Evolutionary conservation across 2,113 vertebrate species (phyloP).

Genomic region (Ictalurus furcatus): DNA sequence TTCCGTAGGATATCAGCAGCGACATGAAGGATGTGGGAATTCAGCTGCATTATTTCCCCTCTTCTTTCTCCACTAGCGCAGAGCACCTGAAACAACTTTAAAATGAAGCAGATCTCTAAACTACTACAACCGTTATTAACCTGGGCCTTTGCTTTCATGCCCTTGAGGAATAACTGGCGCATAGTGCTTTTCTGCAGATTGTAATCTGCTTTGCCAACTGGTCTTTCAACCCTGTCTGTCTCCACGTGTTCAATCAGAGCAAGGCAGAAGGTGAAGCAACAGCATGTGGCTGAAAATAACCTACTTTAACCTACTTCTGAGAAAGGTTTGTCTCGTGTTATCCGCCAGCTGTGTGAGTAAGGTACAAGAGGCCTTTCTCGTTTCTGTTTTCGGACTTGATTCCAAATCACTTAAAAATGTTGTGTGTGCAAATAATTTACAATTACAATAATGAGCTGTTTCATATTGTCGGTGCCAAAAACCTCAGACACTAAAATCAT

Average conservation of each 20-base stretch:
- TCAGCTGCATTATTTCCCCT: not conserved
- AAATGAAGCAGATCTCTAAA: not conserved
- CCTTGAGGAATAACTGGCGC: not conserved
- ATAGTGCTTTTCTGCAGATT: not conserved
- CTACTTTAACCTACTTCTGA: conserved; percentile 46
- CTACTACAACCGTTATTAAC: not conserved
- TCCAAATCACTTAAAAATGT: not conserved
- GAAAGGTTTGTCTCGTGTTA: not conserved
- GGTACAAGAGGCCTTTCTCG: not conserved
- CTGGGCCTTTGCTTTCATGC: not conserved
- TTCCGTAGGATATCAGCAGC: not conserved
- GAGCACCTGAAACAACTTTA: conserved; percentile 29
- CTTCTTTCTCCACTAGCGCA: not conserved
- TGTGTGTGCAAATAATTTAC: not conserved
- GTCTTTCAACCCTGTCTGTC: conserved; percentile 4
- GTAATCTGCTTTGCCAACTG: conserved; percentile 3
- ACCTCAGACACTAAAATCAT: not conserved
- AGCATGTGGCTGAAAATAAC: conserved; percentile 21
- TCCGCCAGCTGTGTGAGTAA: not conserved
- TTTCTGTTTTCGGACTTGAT: not conserved
- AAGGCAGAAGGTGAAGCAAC: conserved; percentile 17
- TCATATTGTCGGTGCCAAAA: not conserved
- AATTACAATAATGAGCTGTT: not conserved
- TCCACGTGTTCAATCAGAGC: not conserved
- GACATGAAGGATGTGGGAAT: not conserved